Conservation (phyloP, 1,140 invertebrate genomes). For the Nautilus pompilius region DNA sequence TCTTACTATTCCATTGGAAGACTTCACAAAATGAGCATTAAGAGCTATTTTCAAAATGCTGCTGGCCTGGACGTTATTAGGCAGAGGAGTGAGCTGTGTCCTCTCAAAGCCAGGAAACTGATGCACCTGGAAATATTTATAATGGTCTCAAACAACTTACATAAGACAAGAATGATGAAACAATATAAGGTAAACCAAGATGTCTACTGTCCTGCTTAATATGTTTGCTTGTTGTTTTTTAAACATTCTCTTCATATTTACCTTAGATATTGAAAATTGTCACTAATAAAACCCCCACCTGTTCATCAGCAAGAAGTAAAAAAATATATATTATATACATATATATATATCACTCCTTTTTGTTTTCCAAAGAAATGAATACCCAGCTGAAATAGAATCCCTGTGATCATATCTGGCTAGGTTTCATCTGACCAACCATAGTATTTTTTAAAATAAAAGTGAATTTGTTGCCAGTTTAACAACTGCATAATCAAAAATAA, state of each 20-base stretch:
- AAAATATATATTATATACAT: too few relatives aligned
- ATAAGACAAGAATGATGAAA: neutral
- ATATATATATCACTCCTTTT: too few relatives aligned
- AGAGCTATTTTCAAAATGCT: conserved; percentile 45
- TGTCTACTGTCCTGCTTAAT: neutral
- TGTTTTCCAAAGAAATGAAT: too few relatives aligned
- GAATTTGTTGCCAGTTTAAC: too few relatives aligned
- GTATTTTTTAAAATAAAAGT: too few relatives aligned
- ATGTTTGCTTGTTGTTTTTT: neutral
- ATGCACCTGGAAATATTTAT: conserved; percentile 31
- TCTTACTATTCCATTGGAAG: neutral
- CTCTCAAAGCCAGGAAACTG: conserved; percentile 50
- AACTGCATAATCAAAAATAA: too few relatives aligned
- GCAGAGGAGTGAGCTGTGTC: conserved; percentile 40
- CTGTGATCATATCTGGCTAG: too few relatives aligned
- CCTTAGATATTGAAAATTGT: neutral
- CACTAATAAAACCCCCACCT: neutral
- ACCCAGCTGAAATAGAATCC: too few relatives aligned
- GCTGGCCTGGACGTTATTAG: conserved; percentile 31
- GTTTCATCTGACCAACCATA: too few relatives aligned
- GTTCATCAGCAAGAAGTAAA: too few relatives aligned
- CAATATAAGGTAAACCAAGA: neutral
- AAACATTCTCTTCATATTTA: neutral
- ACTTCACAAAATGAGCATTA: conserved; percentile 29
- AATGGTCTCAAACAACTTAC: neutral